phyloP scores from a whole-genome alignment of 2,888 invertebrate genomes.

The Heliconius ismenius region DNA sequence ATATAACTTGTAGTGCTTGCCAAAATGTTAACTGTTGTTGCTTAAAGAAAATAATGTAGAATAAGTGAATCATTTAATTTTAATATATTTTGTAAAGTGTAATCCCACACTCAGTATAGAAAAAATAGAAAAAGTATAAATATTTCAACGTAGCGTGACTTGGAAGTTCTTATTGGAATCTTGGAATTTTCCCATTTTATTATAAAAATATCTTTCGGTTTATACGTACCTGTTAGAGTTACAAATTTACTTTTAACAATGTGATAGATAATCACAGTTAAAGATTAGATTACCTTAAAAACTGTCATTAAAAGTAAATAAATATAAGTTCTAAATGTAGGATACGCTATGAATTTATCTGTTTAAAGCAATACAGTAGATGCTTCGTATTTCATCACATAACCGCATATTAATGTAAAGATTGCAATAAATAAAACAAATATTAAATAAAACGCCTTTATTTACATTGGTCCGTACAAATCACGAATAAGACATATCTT shows the following conservation, averaged over 20 bases:
- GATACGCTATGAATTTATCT: not conserved
- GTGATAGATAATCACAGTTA: not conserved
- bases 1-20: not conserved
- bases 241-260: not conserved
- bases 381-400: conserved; percentile 41
- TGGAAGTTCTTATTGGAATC: not conserved
- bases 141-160: not conserved
- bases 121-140: not conserved
- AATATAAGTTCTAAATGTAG: not conserved
- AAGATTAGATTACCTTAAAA: not conserved
- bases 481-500: conserved; percentile 25
- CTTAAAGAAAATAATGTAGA: not conserved
- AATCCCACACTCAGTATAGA: not conserved
- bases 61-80: not conserved
- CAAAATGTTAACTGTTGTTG: not conserved
- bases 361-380: conserved; percentile 39
- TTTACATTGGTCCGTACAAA: conserved; percentile 60
- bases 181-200: too few species aligned
- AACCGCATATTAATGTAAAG: conserved; percentile 41
- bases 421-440: conserved; percentile 45
- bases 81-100: not conserved
- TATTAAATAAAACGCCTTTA: conserved; percentile 48
- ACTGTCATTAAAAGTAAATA: not conserved
- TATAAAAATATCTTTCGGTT: not conserved
- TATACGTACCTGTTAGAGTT: not conserved